Conservation (phyloP, 1,140 invertebrate species). For the Eumeta japonica region DNA sequence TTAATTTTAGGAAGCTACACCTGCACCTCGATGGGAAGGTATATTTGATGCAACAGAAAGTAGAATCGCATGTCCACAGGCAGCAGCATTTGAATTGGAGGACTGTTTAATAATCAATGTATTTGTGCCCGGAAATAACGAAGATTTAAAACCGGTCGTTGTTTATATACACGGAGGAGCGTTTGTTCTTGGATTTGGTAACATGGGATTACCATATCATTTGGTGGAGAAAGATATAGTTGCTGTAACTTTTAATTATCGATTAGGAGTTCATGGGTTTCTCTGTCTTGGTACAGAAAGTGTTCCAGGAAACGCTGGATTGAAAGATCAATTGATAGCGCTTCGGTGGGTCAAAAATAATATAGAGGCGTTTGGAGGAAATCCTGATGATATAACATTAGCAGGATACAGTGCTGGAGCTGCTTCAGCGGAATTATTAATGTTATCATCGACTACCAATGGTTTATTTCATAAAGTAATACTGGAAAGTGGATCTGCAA, state of each 20-base stretch:
- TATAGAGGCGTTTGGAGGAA: conserved; percentile 29
- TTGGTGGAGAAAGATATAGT: conserved; percentile 19
- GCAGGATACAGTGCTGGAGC: conserved; percentile 25
- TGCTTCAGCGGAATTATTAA: conserved; percentile 20
- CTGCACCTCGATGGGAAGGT: conserved; percentile 18
- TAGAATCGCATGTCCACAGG: conserved; percentile 27
- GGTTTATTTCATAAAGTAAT: no score
- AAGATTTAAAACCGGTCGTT: conserved; percentile 28
- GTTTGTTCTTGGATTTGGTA: conserved; percentile 15
- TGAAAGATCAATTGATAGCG: conserved; percentile 28
- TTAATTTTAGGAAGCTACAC: conserved; percentile 22
- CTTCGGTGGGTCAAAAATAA: conserved; percentile 29
- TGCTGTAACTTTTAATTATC: conserved; percentile 21
- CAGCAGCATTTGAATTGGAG: no score
- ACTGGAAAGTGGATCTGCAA: conserved; percentile 17
- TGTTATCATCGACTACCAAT: conserved; percentile 21
- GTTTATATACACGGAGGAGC: conserved; percentile 28
- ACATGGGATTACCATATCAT: conserved; percentile 12
- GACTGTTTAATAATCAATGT: conserved; percentile 36
- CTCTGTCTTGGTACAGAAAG: conserved; percentile 25
- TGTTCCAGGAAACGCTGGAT: conserved; percentile 26
- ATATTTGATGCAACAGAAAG: conserved; percentile 24
- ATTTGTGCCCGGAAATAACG: conserved; percentile 25
- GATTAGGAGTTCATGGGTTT: conserved; percentile 22
- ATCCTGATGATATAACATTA: no score